Conservation (phyloP, 1,140 invertebrate genomes). For the Augochlora pura region DNA sequence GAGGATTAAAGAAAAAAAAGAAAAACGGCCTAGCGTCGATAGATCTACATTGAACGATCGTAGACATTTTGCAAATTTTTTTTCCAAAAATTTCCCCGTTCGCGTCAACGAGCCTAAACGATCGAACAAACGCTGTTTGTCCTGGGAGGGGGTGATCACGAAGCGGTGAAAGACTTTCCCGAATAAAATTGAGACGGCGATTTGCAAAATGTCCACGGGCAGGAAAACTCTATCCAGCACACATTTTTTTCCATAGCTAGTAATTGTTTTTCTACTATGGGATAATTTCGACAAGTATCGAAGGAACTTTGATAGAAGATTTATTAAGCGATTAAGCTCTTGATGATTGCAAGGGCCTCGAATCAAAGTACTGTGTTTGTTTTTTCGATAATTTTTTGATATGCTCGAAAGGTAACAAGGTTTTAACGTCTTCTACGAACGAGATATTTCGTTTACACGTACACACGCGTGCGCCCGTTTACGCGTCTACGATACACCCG, state of each 20-base stretch:
- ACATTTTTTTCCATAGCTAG: not conserved
- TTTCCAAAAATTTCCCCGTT: no score
- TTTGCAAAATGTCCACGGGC: not conserved
- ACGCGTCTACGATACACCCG: no score
- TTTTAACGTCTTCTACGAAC: not conserved
- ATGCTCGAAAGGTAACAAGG: not conserved
- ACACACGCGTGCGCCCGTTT: no score
- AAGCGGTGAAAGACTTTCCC: no score
- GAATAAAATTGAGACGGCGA: not conserved
- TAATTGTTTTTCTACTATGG: slow-evolving; percentile 9
- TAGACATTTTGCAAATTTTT: not conserved
- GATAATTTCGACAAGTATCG: slow-evolving; percentile 2
- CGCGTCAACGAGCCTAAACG: no score
- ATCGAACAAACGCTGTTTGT: no score
- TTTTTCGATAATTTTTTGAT: not conserved
- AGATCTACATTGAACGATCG: not conserved
- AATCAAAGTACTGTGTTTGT: not conserved
- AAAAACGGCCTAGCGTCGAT: slow-evolving; percentile 26
- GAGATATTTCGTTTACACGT: not conserved
- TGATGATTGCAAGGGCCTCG: not conserved
- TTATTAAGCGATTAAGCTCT: not conserved
- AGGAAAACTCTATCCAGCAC: not conserved
- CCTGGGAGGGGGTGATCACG: no score
- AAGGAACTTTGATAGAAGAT: slow-evolving; percentile 3
- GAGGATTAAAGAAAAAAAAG: not conserved